Evolutionary conservation across 2,888 invertebrate genomes (phyloP).

Genomic region (Mythimna impura): DNA sequence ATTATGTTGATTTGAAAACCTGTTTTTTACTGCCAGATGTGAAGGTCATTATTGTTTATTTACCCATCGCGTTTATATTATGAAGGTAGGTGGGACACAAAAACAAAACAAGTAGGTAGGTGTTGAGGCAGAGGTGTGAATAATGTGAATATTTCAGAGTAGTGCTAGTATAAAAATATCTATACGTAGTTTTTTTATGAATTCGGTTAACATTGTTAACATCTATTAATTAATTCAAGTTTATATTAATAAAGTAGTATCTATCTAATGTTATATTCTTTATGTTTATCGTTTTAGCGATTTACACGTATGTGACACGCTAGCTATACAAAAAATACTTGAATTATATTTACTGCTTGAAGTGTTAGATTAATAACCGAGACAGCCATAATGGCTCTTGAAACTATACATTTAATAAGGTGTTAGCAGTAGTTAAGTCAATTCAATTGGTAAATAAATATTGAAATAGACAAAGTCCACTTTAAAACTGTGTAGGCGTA

Average conservation of each 20-base stretch:
- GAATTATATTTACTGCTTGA: constrained; percentile 7
- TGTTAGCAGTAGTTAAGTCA: constrained; percentile 36
- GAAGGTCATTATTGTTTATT: constrained; percentile 58
- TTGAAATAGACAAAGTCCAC: constrained; percentile 37
- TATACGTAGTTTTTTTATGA: background rate
- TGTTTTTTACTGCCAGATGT: constrained; percentile 33
- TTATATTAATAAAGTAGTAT: background rate
- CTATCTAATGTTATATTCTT: background rate
- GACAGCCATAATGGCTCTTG: constrained; percentile 33
- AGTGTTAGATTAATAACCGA: constrained; percentile 29
- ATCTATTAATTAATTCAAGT: background rate
- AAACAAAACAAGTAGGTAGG: constrained; percentile 31
- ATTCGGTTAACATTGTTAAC: constrained; percentile 10
- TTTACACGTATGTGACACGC: constrained; percentile 12
- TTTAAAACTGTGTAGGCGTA: constrained; percentile 40
- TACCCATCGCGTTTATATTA: constrained; percentile 22
- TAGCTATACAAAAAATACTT: constrained; percentile 9
- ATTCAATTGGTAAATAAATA: constrained; percentile 44
- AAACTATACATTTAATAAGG: constrained; percentile 32
- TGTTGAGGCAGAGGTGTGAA: constrained; percentile 29
- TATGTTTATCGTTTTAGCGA: constrained; percentile 20
- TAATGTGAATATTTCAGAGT: constrained; percentile 20
- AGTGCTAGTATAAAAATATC: background rate
- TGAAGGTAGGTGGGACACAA: constrained; percentile 6
- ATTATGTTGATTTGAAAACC: constrained; percentile 40